Evolutionary conservation across 1,140 invertebrate species (phyloP).

Genomic region (Eurosta solidaginis): DNA sequence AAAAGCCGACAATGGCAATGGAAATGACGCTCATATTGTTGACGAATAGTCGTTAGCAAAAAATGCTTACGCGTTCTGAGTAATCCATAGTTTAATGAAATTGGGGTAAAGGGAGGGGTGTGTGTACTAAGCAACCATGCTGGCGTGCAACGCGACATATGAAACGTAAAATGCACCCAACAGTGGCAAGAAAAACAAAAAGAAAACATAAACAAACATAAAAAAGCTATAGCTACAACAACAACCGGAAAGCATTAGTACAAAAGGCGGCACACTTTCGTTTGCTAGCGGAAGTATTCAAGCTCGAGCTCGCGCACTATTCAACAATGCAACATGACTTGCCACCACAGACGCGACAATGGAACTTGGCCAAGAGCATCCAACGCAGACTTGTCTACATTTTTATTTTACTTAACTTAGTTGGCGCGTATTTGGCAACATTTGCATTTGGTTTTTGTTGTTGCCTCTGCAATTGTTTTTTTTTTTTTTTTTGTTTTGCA

Average conservation of each 20-base stretch:
- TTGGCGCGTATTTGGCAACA: background rate
- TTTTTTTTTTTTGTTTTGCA: background rate
- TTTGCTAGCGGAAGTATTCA: constrained; percentile 52
- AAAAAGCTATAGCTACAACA: background rate
- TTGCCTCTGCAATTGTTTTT: too few relatives aligned
- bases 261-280: background rate
- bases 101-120: constrained; percentile 6
- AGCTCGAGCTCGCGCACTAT: constrained; percentile 44
- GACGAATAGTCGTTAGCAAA: constrained; percentile 24
- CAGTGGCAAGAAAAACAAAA: background rate
- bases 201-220: too few relatives aligned
- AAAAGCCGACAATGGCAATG: constrained; percentile 37
- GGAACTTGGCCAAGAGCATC: constrained; percentile 37
- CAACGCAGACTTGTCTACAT: constrained; percentile 43
- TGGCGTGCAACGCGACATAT: background rate
- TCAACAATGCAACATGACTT: constrained; percentile 31
- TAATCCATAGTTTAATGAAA: too few relatives aligned
- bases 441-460: too few relatives aligned
- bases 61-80: background rate
- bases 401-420: constrained; percentile 34
- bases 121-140: background rate
- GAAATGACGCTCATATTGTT: constrained; percentile 18
- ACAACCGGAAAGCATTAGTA: background rate
- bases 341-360: background rate
- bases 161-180: too few relatives aligned